Evolutionary conservation across 2,888 invertebrate species (phyloP).

Genomic region (Gymnoscelis rufifasciata): DNA sequence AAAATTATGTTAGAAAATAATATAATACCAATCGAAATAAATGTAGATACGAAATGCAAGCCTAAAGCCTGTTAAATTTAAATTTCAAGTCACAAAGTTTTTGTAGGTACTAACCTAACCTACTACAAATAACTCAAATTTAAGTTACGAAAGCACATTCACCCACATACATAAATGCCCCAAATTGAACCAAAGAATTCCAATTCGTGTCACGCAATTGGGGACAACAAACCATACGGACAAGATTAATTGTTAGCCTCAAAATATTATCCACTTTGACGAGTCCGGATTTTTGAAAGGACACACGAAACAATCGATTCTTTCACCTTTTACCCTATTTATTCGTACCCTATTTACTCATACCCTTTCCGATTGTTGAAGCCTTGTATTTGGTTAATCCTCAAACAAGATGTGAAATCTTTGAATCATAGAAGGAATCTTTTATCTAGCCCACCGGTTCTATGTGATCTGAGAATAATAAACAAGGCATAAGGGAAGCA

Average conservation of each 20-base stretch:
- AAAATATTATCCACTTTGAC: constrained; percentile 32
- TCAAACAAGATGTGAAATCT: constrained; percentile 37
- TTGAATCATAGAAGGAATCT: constrained; percentile 46
- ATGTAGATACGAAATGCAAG: too few species aligned
- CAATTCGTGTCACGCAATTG: constrained; percentile 32
- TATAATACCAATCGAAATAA: too few species aligned
- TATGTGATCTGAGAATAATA: constrained; percentile 25
- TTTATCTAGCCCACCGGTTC: constrained; percentile 53
- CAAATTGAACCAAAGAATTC: constrained; percentile 17
- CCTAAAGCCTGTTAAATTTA: too few species aligned
- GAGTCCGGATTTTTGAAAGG: constrained; percentile 15
- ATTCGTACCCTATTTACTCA: constrained; percentile 32
- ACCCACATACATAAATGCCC: constrained; percentile 5
- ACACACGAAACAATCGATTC: constrained; percentile 28
- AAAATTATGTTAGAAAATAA: too few species aligned
- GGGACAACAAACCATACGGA: constrained; percentile 26
- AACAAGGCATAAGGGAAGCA: not conserved
- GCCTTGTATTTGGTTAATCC: constrained; percentile 44
- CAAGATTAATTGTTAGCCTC: constrained; percentile 34
- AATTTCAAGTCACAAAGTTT: too few species aligned
- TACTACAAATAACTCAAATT: not conserved
- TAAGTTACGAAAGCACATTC: constrained; percentile 2
- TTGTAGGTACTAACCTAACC: too few species aligned
- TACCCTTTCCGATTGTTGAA: constrained; percentile 38
- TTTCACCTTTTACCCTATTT: constrained; percentile 29